phyloP scores from a whole-genome alignment of 2,888 invertebrate genomes.

The Nomada flava region DNA sequence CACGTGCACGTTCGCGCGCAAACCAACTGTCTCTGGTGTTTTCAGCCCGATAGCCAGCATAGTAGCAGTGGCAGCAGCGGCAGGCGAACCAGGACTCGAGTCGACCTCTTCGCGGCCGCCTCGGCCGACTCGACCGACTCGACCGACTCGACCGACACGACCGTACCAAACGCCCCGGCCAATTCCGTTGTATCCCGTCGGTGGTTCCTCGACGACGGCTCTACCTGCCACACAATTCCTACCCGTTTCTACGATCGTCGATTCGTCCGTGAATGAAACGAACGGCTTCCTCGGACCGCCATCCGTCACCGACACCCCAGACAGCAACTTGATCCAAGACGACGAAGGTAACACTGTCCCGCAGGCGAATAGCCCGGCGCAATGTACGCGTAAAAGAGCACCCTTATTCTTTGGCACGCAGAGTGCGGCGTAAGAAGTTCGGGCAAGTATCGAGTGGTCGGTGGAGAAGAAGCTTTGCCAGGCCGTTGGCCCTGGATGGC shows the following conservation, averaged over 20 bases:
- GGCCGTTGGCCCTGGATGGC: conserved; percentile 99
- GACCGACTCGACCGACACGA: conserved; percentile 76
- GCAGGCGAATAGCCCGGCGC: background rate
- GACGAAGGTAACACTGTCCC: conserved; percentile 76
- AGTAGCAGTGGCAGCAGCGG: conserved; percentile 65
- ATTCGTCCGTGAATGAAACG: conserved; percentile 64
- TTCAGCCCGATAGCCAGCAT: conserved; percentile 30
- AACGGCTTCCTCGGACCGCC: conserved; percentile 67
- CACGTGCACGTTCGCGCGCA: background rate
- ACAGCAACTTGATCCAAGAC: conserved; percentile 81
- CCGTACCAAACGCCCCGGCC: conserved; percentile 84
- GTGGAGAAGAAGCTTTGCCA: conserved; percentile 93
- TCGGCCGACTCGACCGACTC: conserved; percentile 77
- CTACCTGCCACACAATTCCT: conserved; percentile 29
- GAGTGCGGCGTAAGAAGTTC: conserved; percentile 94
- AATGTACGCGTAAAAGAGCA: background rate
- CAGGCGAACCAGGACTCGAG: conserved; percentile 79
- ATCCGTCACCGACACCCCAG: conserved; percentile 70
- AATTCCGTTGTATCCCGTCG: conserved; percentile 81
- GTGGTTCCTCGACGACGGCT: conserved; percentile 65
- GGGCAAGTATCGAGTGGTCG: conserved; percentile 95
- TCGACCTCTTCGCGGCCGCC: conserved; percentile 74
- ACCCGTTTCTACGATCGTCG: conserved; percentile 50
- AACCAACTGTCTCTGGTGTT: background rate
- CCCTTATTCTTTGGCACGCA: conserved; percentile 72